Base-by-base conservation (phyloP, 2,888 invertebrate species). In the Hyposoter dolosus region DNA sequence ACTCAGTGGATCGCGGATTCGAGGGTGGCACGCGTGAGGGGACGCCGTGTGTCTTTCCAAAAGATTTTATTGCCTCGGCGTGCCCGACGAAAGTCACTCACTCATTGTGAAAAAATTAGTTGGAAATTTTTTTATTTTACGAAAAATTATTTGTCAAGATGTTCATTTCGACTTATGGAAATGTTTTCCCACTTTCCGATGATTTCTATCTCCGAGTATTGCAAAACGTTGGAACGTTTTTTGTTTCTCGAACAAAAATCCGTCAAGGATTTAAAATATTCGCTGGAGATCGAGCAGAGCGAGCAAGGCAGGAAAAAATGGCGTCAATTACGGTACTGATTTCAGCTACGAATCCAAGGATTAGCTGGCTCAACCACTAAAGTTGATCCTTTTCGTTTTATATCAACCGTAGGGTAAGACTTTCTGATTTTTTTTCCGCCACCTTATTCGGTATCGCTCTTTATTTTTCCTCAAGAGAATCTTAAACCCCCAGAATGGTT, bases 251-350 rank as follows among this genome's bases (percentile, higher is more conserved):
- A 43, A 0, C 12, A 32, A 69, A 63, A 23, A 78, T 69, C 66
- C 45, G 5, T 32, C n/a, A 50, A 19, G 63, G 68, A 76, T 81
- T 80, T 83, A 60, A 83, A 85, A 82, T 86, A 82, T 35, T 75
- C 71, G 76, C 76, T 80, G 12, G 53, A 71, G 65, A 15, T 47
- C 50, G 32, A 66, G 72, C 32, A 60, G 28, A 32, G 56, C 53
- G 63, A 56, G 78, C n/a, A n/a, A n/a, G 47, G n/a, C 60, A 68
- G 76, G 81, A 87, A 88, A 90, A 91, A 91, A 92, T 91, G 89
- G 89, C 90, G 90, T 93, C 93, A 93, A 94, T 94, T 94, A 93
- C 47, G 77, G n/a, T 92, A 91, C 92, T 92, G 93, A 93, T 93
- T 93, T 92, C 91, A 91, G 90, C 92, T 90, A 90, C 91, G 90